Conservation (phyloP, 2,888 invertebrate genomes). For the Ferdinandea cuprea region DNA sequence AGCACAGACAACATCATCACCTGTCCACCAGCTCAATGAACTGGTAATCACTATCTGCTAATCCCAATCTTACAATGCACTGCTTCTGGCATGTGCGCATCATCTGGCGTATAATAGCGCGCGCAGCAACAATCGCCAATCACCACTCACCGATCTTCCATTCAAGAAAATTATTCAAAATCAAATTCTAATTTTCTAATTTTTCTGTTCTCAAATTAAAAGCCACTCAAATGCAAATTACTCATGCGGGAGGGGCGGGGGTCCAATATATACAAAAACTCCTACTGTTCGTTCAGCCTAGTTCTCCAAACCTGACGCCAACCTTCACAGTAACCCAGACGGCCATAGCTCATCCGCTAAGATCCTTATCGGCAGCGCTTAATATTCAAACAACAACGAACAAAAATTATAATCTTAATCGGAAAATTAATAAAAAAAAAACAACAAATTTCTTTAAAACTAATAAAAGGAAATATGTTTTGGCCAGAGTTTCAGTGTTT, state of each 20-base stretch:
- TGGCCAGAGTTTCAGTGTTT: not conserved
- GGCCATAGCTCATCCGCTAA: slow-evolving; percentile 48
- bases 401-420: slow-evolving; percentile 34
- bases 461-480: slow-evolving; percentile 45
- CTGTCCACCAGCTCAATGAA: slow-evolving; percentile 3
- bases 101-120: too few relatives aligned
- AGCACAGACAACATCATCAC: slow-evolving; percentile 25
- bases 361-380: slow-evolving; percentile 52
- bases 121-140: slow-evolving; percentile 5
- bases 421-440: slow-evolving; percentile 42
- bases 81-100: slow-evolving; percentile 42
- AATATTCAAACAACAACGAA: slow-evolving; percentile 22
- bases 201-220: slow-evolving; percentile 44
- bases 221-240: slow-evolving; percentile 49
- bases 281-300: slow-evolving; percentile 18
- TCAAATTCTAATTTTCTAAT: slow-evolving; percentile 24
- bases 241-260: slow-evolving; percentile 10
- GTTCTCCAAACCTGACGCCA: slow-evolving; percentile 52
- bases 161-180: slow-evolving; percentile 31
- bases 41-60: not conserved
- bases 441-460: slow-evolving; percentile 25
- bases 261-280: not conserved
- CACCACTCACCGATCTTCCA: slow-evolving; percentile 14
- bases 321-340: slow-evolving; percentile 34
- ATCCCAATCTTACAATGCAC: not conserved